Evolutionary conservation across 2,797 vertebrate species (phyloP).

Genomic region (Tragelaphus oryx): DNA sequence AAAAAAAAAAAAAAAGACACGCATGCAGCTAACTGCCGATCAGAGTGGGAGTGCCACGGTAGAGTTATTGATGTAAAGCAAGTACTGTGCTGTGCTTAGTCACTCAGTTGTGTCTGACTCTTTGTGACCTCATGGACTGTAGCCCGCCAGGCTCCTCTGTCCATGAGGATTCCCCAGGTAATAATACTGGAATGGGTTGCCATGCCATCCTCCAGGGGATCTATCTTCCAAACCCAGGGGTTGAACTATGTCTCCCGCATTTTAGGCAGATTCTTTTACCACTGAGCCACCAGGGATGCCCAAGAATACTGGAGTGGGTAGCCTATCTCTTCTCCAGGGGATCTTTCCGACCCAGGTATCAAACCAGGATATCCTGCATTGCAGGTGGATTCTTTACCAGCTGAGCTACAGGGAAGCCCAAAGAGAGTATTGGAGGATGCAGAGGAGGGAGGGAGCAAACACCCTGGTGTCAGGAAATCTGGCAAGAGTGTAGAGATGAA

Average conservation of each 20-base stretch:
- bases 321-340: not conserved
- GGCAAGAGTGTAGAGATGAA: not conserved
- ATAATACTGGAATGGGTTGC: not conserved
- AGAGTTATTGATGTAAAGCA: not conserved
- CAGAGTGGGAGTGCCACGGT: rapidly evolving
- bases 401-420: not conserved
- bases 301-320: not conserved
- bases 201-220: not conserved
- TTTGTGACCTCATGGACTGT: not conserved
- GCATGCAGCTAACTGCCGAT: not conserved
- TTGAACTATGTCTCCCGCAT: not conserved
- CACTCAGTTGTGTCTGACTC: not conserved
- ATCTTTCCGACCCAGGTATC: not conserved
- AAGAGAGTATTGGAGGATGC: not conserved
- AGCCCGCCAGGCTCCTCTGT: not conserved
- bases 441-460: not conserved
- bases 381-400: not conserved
- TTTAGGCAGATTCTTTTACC: not conserved
- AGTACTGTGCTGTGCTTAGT: not conserved
- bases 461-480: not conserved
- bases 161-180: not conserved
- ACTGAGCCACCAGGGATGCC: not conserved
- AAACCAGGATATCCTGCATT: not conserved
- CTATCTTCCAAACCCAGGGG: not conserved
- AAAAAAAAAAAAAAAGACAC: not conserved